A percentile compares a stretch with the other conserved stretches of the same genome.
phyloP scores from a whole-genome alignment of 1,140 invertebrate species.

The Ostrea edulis region DNA sequence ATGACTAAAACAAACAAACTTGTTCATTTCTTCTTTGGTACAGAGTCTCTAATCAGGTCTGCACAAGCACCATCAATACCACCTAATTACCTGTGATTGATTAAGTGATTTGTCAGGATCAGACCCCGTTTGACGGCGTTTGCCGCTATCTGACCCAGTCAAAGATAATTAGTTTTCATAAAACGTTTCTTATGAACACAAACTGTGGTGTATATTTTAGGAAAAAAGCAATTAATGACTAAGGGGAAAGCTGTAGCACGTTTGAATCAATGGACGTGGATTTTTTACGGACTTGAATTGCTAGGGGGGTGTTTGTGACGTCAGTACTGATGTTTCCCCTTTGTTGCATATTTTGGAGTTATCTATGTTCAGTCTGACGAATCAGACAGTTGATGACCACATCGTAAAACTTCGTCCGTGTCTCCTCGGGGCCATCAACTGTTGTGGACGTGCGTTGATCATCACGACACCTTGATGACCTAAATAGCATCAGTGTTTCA shows the following conservation, averaged over 20 bases:
- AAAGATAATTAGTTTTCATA: background rate
- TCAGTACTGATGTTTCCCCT: background rate
- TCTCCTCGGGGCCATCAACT: background rate
- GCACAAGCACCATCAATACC: background rate
- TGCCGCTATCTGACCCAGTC: background rate
- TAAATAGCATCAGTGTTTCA: background rate
- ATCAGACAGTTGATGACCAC: conserved; percentile 22
- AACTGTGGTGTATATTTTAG: background rate
- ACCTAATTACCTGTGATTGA: background rate
- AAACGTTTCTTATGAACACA: background rate
- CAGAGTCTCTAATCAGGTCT: background rate
- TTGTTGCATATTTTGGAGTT: background rate
- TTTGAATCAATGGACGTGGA: background rate
- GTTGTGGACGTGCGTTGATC: background rate
- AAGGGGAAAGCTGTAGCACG: background rate
- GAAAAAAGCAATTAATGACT: background rate
- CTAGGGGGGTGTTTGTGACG: background rate
- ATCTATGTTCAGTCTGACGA: background rate
- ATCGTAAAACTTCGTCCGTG: background rate
- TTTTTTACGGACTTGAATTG: background rate
- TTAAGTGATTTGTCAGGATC: background rate
- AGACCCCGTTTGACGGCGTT: background rate
- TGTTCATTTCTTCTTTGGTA: background rate
- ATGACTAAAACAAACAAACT: background rate
- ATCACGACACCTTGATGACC: conserved; percentile 12